phyloP scores from a whole-genome alignment of 2,113 vertebrate species.

The Bostrychus sinensis region DNA sequence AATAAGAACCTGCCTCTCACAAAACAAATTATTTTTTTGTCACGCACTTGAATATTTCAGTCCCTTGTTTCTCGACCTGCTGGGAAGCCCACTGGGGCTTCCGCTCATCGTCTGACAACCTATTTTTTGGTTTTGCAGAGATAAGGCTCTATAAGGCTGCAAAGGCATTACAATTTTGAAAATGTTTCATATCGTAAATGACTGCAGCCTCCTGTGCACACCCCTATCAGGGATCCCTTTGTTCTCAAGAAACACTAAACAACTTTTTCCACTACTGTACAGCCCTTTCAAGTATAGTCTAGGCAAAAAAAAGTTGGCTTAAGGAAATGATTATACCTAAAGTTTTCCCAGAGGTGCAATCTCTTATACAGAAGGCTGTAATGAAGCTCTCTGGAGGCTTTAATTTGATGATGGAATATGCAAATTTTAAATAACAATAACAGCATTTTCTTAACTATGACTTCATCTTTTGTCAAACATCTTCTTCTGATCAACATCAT shows the following conservation, averaged over 20 bases:
- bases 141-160: conserved; percentile 29
- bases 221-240: conserved; percentile 36
- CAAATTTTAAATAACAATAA: no score
- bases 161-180: conserved; percentile 19
- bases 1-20: not conserved
- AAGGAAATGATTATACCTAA: not conserved
- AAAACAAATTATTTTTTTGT: conserved; percentile 7
- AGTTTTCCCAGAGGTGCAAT: not conserved
- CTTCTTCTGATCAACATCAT: no score
- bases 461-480: no score
- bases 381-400: not conserved
- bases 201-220: conserved; percentile 17
- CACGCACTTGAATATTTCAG: conserved; percentile 1
- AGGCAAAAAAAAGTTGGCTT: conserved; percentile 6
- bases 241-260: conserved; percentile 25
- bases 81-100: conserved; percentile 18
- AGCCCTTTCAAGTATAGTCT: conserved; percentile 23
- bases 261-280: conserved; percentile 11
- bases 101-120: conserved; percentile 36
- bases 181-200: conserved; percentile 16
- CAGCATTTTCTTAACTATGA: no score
- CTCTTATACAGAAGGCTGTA: not conserved
- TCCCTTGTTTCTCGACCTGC: conserved; percentile 14
- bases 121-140: conserved; percentile 29
- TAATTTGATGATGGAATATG: no score